phyloP scores from a whole-genome alignment of 2,113 vertebrate species.

The Ophthalmotilapia sp. region DNA sequence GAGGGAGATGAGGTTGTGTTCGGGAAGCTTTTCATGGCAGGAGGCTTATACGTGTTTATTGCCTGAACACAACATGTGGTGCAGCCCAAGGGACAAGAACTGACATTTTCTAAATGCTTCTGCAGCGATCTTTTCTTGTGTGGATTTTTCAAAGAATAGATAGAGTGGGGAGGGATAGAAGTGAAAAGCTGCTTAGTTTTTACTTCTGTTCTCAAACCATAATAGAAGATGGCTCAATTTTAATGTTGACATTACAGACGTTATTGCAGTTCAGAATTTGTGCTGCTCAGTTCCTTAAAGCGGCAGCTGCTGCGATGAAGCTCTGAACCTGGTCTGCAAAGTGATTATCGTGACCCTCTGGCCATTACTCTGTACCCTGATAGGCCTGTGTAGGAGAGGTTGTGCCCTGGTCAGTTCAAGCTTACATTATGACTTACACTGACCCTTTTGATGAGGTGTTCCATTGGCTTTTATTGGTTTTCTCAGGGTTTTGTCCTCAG shows the following conservation, averaged over 20 bases:
- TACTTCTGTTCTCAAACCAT: not conserved
- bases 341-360: slow-evolving; percentile 61
- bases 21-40: slow-evolving; percentile 14
- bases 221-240: not conserved
- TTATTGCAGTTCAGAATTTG: not conserved
- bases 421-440: slow-evolving; percentile 69
- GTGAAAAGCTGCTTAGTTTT: not conserved
- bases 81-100: slow-evolving; percentile 31
- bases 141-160: slow-evolving; percentile 16
- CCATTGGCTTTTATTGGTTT: slow-evolving; percentile 33
- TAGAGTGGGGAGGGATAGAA: not conserved
- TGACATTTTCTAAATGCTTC: slow-evolving; percentile 71
- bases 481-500: not conserved
- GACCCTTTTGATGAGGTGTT: not conserved
- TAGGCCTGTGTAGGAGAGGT: slow-evolving; percentile 65
- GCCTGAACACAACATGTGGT: slow-evolving; percentile 14
- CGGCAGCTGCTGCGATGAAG: slow-evolving; percentile 13
- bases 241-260: not conserved
- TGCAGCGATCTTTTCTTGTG: slow-evolving; percentile 12
- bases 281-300: not conserved
- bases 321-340: slow-evolving; percentile 66
- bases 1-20: slow-evolving; percentile 3
- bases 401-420: slow-evolving; percentile 65
- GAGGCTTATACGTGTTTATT: slow-evolving; percentile 38
- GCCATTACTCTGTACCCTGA: slow-evolving; percentile 65